A percentile compares a stretch with the other conserved stretches of the same genome.
Conservation (phyloP, 2,797 vertebrate genomes). For the Telmatherina bonti region DNA sequence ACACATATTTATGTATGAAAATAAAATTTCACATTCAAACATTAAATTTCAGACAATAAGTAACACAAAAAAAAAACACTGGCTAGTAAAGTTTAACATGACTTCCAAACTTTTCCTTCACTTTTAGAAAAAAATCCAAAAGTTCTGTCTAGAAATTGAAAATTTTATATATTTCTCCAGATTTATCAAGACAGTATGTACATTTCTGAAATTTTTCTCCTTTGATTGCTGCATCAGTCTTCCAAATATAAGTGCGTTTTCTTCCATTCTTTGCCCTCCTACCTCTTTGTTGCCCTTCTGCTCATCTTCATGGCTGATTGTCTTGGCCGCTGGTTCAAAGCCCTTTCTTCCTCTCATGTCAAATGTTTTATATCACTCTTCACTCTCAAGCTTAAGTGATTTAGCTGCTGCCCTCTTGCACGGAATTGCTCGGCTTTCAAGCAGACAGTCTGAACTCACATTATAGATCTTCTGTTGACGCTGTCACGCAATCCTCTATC, state of each 20-base stretch:
- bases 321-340: constrained; percentile 73
- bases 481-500: constrained; percentile 46
- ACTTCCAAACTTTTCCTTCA: no score
- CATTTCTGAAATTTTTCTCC: not conserved
- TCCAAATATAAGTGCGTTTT: not conserved
- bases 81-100: no score
- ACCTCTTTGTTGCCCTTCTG: not conserved
- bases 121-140: no score
- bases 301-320: constrained; percentile 47
- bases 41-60: not conserved
- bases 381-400: constrained; percentile 70
- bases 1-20: not conserved
- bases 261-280: constrained; percentile 12
- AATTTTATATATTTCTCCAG: not conserved
- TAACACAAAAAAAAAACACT: not conserved
- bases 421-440: constrained; percentile 45
- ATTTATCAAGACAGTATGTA: no score
- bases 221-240: not conserved
- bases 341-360: constrained; percentile 51
- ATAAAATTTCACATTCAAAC: not conserved
- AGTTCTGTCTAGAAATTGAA: no score
- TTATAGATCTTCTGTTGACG: constrained; percentile 44
- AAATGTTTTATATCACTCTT: constrained; percentile 77
- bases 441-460: constrained; percentile 37
- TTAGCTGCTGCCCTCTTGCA: constrained; percentile 67